These are phyloP conservation scores for Napeogenes inachia DNA, from an alignment of 2,888 invertebrate genomes.

Conservation along the genomic window DNA sequence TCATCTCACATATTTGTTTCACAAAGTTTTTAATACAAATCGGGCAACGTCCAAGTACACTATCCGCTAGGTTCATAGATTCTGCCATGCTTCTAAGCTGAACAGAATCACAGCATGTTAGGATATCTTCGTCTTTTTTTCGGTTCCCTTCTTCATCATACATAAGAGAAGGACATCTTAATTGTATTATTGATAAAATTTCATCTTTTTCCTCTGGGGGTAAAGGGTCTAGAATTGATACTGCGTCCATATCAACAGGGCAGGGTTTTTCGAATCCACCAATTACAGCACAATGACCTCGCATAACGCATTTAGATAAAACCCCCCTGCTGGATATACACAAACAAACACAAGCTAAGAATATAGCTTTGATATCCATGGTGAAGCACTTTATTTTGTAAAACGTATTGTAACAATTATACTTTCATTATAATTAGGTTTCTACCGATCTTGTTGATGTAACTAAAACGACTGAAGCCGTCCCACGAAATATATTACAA, in stretches of 20 bases:
- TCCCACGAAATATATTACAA: constrained; percentile 9
- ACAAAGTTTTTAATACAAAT: constrained; percentile 88
- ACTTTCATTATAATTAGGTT: constrained; percentile 7
- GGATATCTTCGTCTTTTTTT: constrained; percentile 52
- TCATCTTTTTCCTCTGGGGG: constrained; percentile 50
- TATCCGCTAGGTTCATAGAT: constrained; percentile 79
- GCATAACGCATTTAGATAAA: constrained; percentile 51
- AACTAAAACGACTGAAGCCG: constrained; percentile 13
- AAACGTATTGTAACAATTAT: constrained; percentile 3
- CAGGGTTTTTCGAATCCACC: constrained; percentile 49
- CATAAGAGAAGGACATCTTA: constrained; percentile 79
- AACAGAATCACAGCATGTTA: constrained; percentile 78
- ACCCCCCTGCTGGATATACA: constrained; percentile 42
- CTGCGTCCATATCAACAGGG: constrained; percentile 41
- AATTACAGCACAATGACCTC: constrained; percentile 47
- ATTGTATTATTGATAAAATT: constrained; percentile 56
- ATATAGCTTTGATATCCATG: constrained; percentile 31
- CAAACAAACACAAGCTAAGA: constrained; percentile 32
- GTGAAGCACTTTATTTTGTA: too few species aligned
- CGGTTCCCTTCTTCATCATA: constrained; percentile 56
- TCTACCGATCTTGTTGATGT: background rate
- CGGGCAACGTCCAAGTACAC: constrained; percentile 87
- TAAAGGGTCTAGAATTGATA: constrained; percentile 45
- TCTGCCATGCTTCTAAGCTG: constrained; percentile 75
- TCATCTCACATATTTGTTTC: constrained; percentile 86